Evolutionary conservation across 2,113 vertebrate species (phyloP), one percentile per base, ranked within the genome.

Genomic region (Thinocorus orbignyianus): DNA sequence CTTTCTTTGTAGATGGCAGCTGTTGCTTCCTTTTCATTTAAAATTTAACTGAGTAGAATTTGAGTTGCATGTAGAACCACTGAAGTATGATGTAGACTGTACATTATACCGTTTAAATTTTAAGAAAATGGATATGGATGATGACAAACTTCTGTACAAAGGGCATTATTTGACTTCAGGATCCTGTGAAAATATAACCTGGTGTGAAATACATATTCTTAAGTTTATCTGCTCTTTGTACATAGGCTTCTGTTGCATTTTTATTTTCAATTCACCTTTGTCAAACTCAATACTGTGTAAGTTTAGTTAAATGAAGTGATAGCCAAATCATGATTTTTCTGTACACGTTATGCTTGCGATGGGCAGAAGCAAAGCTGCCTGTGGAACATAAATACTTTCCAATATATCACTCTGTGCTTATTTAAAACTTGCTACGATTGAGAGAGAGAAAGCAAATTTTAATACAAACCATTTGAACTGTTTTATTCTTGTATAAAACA

Each of bases 41-140:
- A 46, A 95, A 81, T 31, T 72, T 81, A 64, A 60, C 10, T 41
- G 88, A 92, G 72, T 72, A 93, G 69, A 80, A 86, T 81, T 71
- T 90, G 58, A 92, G 58, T 79, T 96, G 83, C 68, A 62, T 88
- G 65, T 95, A 90, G 95, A 97, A 93, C 74, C 88, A 92, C 83
- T 86, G 20, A 97, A 89, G 48, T 92, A 51, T 90, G 92, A 88
- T n/a, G n/a, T 83, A 93, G 90, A 79, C 73, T 84, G 94, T 92
- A 86, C 10, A 31, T 72, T 81, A 92, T 66, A 89, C 80, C 72
- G 86, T 92, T 93, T 90, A 88, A 92, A 95, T 71, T 13, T 81
- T 58, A 52, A 94, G 73, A 78, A 71, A 81, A 41, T 14, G 71
- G 54, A 72, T 71, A 51, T 7, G 14, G 42, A 54, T 91, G 39